A percentile compares a stretch with the other conserved stretches of the same genome.
Conservation (phyloP, 2,797 vertebrate species). For the Pseudotriccus pelzelni region DNA sequence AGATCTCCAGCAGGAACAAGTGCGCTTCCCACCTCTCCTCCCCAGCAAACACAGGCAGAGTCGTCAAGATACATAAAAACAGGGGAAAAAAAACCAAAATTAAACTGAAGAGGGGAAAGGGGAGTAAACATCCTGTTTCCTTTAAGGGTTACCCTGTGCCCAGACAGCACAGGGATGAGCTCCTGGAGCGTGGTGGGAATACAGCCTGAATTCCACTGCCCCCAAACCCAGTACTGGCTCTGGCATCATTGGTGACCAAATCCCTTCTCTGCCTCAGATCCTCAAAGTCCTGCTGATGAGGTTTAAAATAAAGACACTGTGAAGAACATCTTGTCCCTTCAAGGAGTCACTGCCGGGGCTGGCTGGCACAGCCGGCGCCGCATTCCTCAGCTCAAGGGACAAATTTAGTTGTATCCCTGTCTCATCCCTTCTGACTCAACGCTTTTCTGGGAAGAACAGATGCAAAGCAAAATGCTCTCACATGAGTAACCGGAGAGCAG, state of each 20-base stretch:
- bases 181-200: background rate
- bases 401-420: background rate
- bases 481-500: conserved; percentile 35
- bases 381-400: background rate
- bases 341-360: background rate
- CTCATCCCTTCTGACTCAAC: conserved; percentile 41
- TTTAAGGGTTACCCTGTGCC: background rate
- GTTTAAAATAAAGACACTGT: background rate
- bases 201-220: background rate
- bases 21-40: background rate
- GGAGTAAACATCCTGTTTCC: background rate
- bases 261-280: background rate
- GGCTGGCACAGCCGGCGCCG: background rate
- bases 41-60: background rate
- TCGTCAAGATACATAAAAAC: background rate
- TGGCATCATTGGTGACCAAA: background rate
- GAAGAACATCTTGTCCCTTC: background rate
- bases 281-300: background rate
- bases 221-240: background rate
- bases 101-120: background rate
- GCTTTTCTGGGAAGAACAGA: conserved; percentile 20
- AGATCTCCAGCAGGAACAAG: background rate
- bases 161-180: background rate
- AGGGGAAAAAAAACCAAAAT: background rate
- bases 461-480: background rate